Evolutionary conservation across 2,797 vertebrate genomes (phyloP), one percentile per base, ranked within the genome.

Genomic region (Acipenser ruthenus): DNA sequence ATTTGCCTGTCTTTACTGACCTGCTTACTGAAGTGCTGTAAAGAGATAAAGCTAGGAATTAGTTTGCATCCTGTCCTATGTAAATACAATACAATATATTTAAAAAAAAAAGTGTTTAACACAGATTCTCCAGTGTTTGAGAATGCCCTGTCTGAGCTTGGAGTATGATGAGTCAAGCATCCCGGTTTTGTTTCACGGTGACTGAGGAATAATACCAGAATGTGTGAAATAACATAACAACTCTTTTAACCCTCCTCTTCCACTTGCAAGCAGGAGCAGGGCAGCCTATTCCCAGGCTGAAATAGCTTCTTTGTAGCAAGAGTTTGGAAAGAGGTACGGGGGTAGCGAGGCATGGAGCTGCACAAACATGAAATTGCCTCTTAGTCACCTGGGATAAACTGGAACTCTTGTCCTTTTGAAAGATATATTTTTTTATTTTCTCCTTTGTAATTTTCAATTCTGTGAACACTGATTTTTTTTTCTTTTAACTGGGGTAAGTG

Each of bases 281-380:
- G 80, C 84, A 84, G 77, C 82, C 79, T 79, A 75, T 82, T 87
- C 77, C 78, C 75, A 84, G 69, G 74, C 65, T 73, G 66, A 82
- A 86, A 82, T 69, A 88, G 79, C 76, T 83, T 88, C 73, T 89
- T 79, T 90, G 85, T 87, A 58, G 10, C 13, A 58, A 58, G 55
- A 3, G 55, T 58, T 58, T 7, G 12, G 55, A 58, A 58, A 58
- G 55, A 58, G 11, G 55, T 10, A 13, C 12, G 15, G 6, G 56
- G 66, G 72, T 78, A 79, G 80, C 75, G 78, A 18, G 71, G 67
- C 65, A 73, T 68, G 75, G 72, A 70, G 66, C 71, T 70, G 67
- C 76, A 72, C 68, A 75, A 52, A 69, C 60, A 71, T 75, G 75
- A 71, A 67, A 81, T 78, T 80, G 73, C 81, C 60, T 80, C 70